Evolutionary conservation across 2,797 vertebrate genomes (phyloP).

Genomic region (Labroides dimidiatus): DNA sequence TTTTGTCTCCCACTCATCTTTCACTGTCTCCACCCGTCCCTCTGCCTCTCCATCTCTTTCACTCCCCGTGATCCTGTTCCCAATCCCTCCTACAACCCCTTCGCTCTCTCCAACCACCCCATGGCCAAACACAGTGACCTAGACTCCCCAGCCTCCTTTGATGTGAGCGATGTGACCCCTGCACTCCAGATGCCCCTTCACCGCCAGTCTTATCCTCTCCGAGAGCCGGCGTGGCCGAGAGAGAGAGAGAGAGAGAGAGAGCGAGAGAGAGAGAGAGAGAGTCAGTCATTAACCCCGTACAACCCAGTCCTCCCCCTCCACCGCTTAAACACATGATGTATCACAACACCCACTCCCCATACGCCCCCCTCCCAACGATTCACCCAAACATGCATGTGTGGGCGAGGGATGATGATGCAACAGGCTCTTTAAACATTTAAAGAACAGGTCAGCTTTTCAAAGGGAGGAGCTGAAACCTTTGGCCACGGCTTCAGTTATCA

Average conservation of each 20-base stretch:
- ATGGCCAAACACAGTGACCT: slow-evolving; percentile 79
- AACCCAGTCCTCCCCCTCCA: slow-evolving; percentile 73
- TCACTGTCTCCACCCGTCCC: slow-evolving; percentile 46
- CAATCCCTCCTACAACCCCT: slow-evolving; percentile 49
- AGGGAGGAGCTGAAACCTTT: slow-evolving; percentile 80
- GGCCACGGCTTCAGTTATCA: slow-evolving; percentile 83
- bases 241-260: slow-evolving; percentile 66
- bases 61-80: slow-evolving; percentile 58
- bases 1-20: slow-evolving; percentile 51
- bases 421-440: slow-evolving; percentile 83
- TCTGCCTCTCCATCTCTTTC: slow-evolving; percentile 53
- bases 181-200: slow-evolving; percentile 83
- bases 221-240: slow-evolving; percentile 72
- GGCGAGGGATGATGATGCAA: slow-evolving; percentile 80
- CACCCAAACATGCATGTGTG: slow-evolving; percentile 84
- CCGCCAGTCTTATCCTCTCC: slow-evolving; percentile 82
- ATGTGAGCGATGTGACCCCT: slow-evolving; percentile 86
- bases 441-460: slow-evolving; percentile 83
- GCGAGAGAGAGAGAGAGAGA: slow-evolving; percentile 60
- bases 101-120: slow-evolving; percentile 63
- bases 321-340: slow-evolving; percentile 87
- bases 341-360: slow-evolving; percentile 68
- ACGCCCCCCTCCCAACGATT: slow-evolving; percentile 49
- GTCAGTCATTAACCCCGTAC: slow-evolving; percentile 85
- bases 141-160: slow-evolving; percentile 82